Evolutionary conservation across 2,113 vertebrate genomes (phyloP).

Genomic region (Nipponia nippon): DNA sequence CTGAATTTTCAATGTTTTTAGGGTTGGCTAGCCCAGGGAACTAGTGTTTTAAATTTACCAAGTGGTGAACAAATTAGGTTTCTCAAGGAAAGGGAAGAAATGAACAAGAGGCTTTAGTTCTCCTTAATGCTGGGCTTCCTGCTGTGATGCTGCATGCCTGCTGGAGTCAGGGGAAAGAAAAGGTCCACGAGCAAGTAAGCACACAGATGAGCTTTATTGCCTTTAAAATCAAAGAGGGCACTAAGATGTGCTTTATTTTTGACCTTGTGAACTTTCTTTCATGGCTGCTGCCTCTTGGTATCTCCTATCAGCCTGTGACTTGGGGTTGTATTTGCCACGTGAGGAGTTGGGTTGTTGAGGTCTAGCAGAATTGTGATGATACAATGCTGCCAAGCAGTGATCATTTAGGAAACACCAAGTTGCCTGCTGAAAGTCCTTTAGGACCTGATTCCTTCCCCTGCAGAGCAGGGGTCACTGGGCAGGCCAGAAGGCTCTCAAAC

Average conservation of each 20-base stretch:
- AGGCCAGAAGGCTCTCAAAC: not conserved
- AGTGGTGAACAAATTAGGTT: not conserved
- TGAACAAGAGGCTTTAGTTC: not conserved
- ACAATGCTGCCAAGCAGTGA: fast-evolving
- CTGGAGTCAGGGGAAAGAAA: not conserved
- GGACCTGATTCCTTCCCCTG: not conserved
- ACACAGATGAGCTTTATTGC: not conserved
- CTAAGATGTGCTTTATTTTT: not conserved
- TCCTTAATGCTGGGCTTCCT: not conserved
- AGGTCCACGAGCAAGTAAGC: not conserved
- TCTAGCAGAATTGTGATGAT: not conserved
- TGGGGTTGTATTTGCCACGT: not conserved
- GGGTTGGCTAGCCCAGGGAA: not conserved
- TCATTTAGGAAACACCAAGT: not conserved
- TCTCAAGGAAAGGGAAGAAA: not conserved
- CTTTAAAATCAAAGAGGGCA: not conserved
- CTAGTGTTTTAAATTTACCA: not conserved
- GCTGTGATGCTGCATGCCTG: not conserved
- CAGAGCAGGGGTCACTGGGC: not conserved
- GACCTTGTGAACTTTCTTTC: not conserved
- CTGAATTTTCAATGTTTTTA: not conserved
- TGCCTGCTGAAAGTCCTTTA: not conserved
- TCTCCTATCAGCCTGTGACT: not conserved
- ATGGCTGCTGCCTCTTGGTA: not conserved
- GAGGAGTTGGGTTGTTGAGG: not conserved